Evolutionary conservation across 2,113 vertebrate genomes (phyloP).

Genomic region (Sclerurus mexicanus): DNA sequence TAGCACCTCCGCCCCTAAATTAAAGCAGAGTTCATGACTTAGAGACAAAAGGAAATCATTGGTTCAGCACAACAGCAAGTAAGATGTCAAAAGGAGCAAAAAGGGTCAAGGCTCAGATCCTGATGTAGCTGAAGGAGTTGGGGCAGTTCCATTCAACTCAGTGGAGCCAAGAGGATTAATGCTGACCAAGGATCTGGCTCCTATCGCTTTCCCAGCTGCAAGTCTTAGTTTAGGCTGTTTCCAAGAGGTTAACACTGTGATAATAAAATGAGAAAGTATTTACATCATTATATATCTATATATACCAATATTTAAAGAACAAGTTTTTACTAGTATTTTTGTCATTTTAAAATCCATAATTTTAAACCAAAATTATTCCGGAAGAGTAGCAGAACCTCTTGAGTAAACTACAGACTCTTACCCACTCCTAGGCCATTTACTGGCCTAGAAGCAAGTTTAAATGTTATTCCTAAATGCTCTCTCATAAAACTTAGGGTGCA

Average conservation of each 20-base stretch:
- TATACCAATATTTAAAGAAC: constrained; percentile 37
- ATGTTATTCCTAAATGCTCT: constrained; percentile 61
- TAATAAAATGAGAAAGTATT: constrained; percentile 63
- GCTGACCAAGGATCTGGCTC: background rate
- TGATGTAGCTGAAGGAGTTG: background rate
- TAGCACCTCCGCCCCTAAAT: constrained; percentile 5
- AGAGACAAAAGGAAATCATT: constrained; percentile 51
- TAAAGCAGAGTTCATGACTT: constrained; percentile 13
- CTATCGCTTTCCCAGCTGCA: constrained; percentile 19
- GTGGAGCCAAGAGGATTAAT: background rate
- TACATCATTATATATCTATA: background rate
- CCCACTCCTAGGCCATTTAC: constrained; percentile 63
- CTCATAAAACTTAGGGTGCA: constrained; percentile 62
- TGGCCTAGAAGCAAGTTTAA: constrained; percentile 66
- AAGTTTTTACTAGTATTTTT: constrained; percentile 46
- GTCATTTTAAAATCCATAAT: constrained; percentile 8
- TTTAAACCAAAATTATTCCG: constrained; percentile 52
- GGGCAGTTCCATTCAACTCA: background rate
- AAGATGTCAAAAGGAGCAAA: constrained; percentile 34
- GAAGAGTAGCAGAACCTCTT: constrained; percentile 68
- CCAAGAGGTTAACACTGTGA: constrained; percentile 74
- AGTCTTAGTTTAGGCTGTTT: constrained; percentile 62
- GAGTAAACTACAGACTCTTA: constrained; percentile 62
- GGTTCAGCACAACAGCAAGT: constrained; percentile 46
- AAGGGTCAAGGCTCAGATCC: background rate